Conservation (phyloP, 2,113 vertebrate genomes). For the Phylloscopus trochilus region DNA sequence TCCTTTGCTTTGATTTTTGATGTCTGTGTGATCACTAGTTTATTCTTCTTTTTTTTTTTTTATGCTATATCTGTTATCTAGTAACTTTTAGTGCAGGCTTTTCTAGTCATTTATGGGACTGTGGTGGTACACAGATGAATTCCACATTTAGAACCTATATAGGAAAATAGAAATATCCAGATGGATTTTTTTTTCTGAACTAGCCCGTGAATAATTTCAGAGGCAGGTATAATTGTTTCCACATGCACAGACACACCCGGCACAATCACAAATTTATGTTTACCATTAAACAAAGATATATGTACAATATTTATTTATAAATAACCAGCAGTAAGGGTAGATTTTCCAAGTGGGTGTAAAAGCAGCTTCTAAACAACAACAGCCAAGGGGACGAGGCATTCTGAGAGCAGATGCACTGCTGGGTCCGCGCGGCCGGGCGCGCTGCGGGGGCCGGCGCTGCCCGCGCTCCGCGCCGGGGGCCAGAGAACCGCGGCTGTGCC, state of each 20-base stretch:
- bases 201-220: background rate
- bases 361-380: background rate
- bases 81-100: conserved; percentile 2
- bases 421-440: background rate
- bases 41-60: background rate
- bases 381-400: background rate
- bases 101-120: background rate
- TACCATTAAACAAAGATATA: background rate
- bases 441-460: background rate
- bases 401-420: accelerated
- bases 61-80: background rate
- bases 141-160: background rate
- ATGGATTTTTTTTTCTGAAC: conserved; percentile 8
- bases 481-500: background rate
- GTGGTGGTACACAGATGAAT: conserved; percentile 8
- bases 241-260: conserved; percentile 1
- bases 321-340: background rate
- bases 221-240: conserved; percentile 16
- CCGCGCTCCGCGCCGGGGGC: background rate
- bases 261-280: background rate
- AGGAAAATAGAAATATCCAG: conserved; percentile 14
- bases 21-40: background rate
- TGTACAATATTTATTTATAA: background rate
- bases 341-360: background rate
- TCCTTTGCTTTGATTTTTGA: conserved; percentile 29